Percentiles rank a stretch among this genome's conserved stretches.
phyloP scores from a whole-genome alignment of 2,113 vertebrate genomes.

The Seriola dumerili region DNA sequence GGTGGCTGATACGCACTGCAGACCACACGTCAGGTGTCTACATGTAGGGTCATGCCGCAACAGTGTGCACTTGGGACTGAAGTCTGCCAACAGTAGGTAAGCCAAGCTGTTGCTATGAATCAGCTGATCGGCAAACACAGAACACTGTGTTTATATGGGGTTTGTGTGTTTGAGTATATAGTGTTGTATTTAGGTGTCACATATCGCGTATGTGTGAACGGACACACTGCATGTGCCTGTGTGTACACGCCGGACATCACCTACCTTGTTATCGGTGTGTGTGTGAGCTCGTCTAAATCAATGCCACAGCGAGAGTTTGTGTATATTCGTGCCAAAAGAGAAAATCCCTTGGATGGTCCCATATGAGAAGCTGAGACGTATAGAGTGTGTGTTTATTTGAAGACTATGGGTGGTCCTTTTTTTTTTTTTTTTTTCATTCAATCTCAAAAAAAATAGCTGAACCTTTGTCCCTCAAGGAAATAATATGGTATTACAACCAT shows the following conservation, averaged over 20 bases:
- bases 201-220: slow-evolving; percentile 44
- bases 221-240: slow-evolving; percentile 47
- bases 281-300: slow-evolving; percentile 38
- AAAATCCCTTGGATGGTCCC: slow-evolving; percentile 50
- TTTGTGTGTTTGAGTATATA: slow-evolving; percentile 24
- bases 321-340: slow-evolving; percentile 35
- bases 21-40: neutral
- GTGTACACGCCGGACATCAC: slow-evolving; percentile 4
- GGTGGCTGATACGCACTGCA: neutral
- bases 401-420: slow-evolving; percentile 68
- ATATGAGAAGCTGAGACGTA: slow-evolving; percentile 37
- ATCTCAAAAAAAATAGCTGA: slow-evolving; percentile 3
- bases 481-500: slow-evolving; percentile 11
- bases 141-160: slow-evolving; percentile 33
- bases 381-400: slow-evolving; percentile 46
- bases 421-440: slow-evolving; percentile 50
- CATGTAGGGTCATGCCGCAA: slow-evolving; percentile 40
- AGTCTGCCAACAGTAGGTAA: slow-evolving; percentile 20
- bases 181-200: slow-evolving; percentile 42
- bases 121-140: slow-evolving; percentile 31
- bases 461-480: slow-evolving; percentile 16
- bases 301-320: slow-evolving; percentile 37
- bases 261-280: slow-evolving; percentile 40
- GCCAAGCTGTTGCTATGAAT: slow-evolving; percentile 10
- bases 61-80: neutral